Base-by-base conservation (phyloP, 1,140 invertebrate species). In the Drosophila ficusphila region DNA sequence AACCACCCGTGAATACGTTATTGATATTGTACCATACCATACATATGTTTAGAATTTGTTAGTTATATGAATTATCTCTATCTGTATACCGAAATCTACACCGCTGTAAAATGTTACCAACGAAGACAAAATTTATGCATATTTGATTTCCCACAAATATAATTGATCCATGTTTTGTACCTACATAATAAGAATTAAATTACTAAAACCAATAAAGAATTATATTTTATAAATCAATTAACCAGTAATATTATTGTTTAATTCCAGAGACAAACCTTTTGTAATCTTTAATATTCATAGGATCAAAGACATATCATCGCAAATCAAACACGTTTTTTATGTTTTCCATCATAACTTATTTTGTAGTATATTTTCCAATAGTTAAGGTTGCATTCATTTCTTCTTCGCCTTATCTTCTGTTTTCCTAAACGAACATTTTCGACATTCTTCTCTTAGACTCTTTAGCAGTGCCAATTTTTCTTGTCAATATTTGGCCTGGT, bases 331-430 rank as follows among this genome's bases (percentile, higher is more conserved):
- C 51, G n/a, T n/a, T 57, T 12, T 46, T 21, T 54, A 64, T 65
- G 48, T 81, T 76, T 67, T 79, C 62, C 49, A 46, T 81, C 83
- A 64, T 81, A 85, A 88, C 82, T 81, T 83, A 83, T 58, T 76
- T 85, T 68, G 76, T 77, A 76, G 86, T 86, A 74, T 70, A 70
- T 79, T 74, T 88, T 62, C 76, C 71, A 86, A 85, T 86, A 85
- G 81, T 86, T 86, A 83, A 76, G 76, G 71, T 72, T 86, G 81
- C 71, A 58, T 79, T 75, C 68, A 56, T 56, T 77, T 67, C 33
- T 69, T 60, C 39, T 49, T 39, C 47, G 46, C 56, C 64, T 53
- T 62, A 54, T 77, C 53, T 27, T 67, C 57, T 42, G 31, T 72
- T 31, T 61, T 72, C 54, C 47, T 38, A 72, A 52, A 73, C 49